Base-by-base conservation (phyloP, 2,888 invertebrate species). In the Apodemia hepburni region DNA sequence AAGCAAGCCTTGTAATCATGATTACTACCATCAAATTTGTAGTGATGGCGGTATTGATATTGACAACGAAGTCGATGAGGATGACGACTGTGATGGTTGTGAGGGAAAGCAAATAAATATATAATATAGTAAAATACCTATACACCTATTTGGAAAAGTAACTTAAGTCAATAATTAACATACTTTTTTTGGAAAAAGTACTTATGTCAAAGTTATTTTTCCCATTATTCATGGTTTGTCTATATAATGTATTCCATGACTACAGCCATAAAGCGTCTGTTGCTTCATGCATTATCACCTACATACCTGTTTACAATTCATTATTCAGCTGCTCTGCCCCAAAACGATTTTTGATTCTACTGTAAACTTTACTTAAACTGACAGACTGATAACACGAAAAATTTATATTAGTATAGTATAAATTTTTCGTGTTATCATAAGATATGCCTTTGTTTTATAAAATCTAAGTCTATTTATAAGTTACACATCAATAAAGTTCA, bases 361-460 rank as follows among this genome's bases (percentile, higher is more conserved):
- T 58, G 58, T 58, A 58, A 58, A 58, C 15, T 47, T 47, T 47
- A n/a, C 47, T n/a, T 47, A 47, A 47, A 47, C 47, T 47, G 47
- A 47, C 47, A 47, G n/a, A n/a, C n/a, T n/a, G n/a, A n/a, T n/a
- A n/a, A n/a, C n/a, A n/a, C n/a, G n/a, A n/a, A n/a, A n/a, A n/a
- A n/a, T n/a, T n/a, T n/a, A n/a, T n/a, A n/a, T n/a, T n/a, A n/a
- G n/a, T n/a, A n/a, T n/a, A n/a, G n/a, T n/a, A n/a, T n/a, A n/a
- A n/a, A 54, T 11, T 54, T 54, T 27, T 54, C 6, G 27, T 15
- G 11, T 51, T 11, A 51, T 27, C 18, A 33, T 33, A 35, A 17
- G 58, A 58, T 58, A 58, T 58, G n/a, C 33, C 35, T 58, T 58
- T 35, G 58, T 58, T 58, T 33, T 17, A 58, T 58, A 58, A 58